These are phyloP conservation scores for Drosophila pachea DNA, from an alignment of 1,140 invertebrate genomes.

Conservation along the genomic window DNA sequence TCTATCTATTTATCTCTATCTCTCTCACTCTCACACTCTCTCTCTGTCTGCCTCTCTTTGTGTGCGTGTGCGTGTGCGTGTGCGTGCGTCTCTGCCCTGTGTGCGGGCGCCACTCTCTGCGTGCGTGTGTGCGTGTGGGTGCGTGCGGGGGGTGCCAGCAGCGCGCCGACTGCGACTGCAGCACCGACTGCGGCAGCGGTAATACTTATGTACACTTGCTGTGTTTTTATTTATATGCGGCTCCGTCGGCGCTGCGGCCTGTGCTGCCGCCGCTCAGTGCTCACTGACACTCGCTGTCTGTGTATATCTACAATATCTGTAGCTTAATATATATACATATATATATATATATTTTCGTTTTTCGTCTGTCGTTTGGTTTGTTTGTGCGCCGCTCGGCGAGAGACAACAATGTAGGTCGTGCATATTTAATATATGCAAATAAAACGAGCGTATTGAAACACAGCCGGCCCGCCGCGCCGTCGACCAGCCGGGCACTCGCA, in stretches of 20 bases:
- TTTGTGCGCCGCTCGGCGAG: conserved; percentile 44
- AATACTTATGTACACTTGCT: conserved; percentile 46
- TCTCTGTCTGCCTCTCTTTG: background rate
- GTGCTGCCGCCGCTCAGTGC: too few species aligned
- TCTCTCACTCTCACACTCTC: background rate
- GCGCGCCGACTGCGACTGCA: conserved; percentile 11
- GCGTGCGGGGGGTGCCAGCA: conserved; percentile 15
- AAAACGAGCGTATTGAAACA: conserved; percentile 45
- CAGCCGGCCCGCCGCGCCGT: too few species aligned
- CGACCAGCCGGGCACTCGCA: conserved; percentile 27
- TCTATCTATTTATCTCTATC: background rate
- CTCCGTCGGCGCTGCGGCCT: conserved; percentile 14
- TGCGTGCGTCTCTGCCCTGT: conserved; percentile 10
- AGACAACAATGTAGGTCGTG: conserved; percentile 72
- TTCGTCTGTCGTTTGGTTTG: too few species aligned
- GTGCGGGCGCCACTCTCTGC: conserved; percentile 15
- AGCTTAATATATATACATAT: conserved; percentile 56
- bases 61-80: conserved; percentile 16
- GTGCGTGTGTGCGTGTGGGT: conserved; percentile 20
- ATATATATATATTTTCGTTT: conserved; percentile 40
- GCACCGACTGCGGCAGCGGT: conserved; percentile 7
- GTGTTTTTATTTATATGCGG: conserved; percentile 48
- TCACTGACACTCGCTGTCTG: too few species aligned
- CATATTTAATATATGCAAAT: conserved; percentile 75
- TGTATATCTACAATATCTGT: conserved; percentile 40